A percentile compares a stretch with the other conserved stretches of the same genome.
These are phyloP conservation scores for Abrostola triplasia DNA, from an alignment of 2,888 invertebrate genomes.

Conservation along the genomic window DNA sequence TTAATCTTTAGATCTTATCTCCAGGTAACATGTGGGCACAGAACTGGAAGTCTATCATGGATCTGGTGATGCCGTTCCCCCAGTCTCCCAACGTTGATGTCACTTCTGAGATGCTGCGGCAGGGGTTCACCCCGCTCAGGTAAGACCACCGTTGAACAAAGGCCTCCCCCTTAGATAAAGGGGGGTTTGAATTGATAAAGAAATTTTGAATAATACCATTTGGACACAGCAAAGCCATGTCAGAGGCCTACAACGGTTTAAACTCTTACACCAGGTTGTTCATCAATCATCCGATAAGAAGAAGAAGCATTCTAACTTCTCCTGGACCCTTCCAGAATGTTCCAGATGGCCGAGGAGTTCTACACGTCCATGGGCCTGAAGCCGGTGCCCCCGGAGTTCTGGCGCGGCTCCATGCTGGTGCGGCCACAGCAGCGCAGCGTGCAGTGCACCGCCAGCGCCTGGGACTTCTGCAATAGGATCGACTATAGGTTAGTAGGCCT, in stretches of 20 bases:
- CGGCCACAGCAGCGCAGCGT: conserved; percentile 92
- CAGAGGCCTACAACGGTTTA: too few species aligned
- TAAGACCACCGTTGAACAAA: too few species aligned
- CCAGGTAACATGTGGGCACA: conserved; percentile 95
- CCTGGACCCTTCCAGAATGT: conserved; percentile 88
- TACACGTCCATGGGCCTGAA: conserved; percentile 94
- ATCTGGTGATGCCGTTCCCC: conserved; percentile 93
- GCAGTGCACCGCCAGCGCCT: conserved; percentile 93
- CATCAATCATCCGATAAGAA: too few species aligned
- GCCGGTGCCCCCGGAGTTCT: conserved; percentile 94
- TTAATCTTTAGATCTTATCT: conserved; percentile 1
- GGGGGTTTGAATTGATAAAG: too few species aligned
- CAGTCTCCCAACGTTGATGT: conserved; percentile 92
- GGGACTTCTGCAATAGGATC: conserved; percentile 95
- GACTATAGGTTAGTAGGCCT: too few species aligned
- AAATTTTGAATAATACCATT: too few species aligned
- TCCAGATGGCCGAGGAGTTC: conserved; percentile 95
- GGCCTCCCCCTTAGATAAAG: too few species aligned
- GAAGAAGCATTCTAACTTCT: background rate
- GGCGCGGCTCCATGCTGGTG: conserved; percentile 94
- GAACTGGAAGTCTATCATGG: conserved; percentile 93
- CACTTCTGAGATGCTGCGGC: conserved; percentile 92
- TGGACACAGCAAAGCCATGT: too few species aligned
- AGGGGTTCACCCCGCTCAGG: conserved; percentile 92
- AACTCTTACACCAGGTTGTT: too few species aligned